phyloP scores from a whole-genome alignment of 2,113 vertebrate genomes.

The Toxostoma redivivum region DNA sequence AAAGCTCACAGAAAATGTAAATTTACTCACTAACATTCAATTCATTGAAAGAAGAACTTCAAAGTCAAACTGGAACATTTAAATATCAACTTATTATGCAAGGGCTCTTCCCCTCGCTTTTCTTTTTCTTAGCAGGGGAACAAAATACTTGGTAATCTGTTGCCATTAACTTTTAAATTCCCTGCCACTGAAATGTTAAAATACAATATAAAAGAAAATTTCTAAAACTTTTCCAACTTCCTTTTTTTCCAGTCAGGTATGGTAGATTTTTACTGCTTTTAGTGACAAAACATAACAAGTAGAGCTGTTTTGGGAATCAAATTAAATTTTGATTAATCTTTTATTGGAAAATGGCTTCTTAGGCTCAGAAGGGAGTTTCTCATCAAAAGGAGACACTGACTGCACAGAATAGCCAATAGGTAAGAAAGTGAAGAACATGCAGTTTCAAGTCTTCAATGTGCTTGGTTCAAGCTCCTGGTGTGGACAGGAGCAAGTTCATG shows the following conservation, averaged over 20 bases:
- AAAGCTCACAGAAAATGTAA: slow-evolving; percentile 16
- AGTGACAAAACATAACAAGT: not conserved
- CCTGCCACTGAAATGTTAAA: not conserved
- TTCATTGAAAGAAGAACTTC: slow-evolving; percentile 9
- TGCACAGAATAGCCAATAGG: not conserved
- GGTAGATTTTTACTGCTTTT: not conserved
- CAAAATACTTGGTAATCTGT: not conserved
- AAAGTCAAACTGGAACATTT: slow-evolving; percentile 1
- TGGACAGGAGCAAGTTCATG: not conserved
- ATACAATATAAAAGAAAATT: not conserved
- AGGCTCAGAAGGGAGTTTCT: not conserved
- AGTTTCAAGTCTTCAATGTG: not conserved
- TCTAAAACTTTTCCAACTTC: not conserved
- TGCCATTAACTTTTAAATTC: slow-evolving; percentile 25
- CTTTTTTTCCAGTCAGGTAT: not conserved
- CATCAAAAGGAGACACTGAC: not conserved
- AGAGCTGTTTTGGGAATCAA: not conserved
- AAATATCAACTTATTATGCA: not conserved
- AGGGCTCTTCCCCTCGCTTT: not conserved
- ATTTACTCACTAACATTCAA: slow-evolving; percentile 13
- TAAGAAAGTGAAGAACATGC: not conserved
- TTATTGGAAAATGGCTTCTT: not conserved
- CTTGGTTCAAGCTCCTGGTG: not conserved
- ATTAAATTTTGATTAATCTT: not conserved
- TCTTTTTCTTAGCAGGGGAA: not conserved